Percentiles rank a stretch among this genome's conserved stretches.
Evolutionary conservation across 2,888 invertebrate species (phyloP).

Genomic region (Leptinotarsa juncta): DNA sequence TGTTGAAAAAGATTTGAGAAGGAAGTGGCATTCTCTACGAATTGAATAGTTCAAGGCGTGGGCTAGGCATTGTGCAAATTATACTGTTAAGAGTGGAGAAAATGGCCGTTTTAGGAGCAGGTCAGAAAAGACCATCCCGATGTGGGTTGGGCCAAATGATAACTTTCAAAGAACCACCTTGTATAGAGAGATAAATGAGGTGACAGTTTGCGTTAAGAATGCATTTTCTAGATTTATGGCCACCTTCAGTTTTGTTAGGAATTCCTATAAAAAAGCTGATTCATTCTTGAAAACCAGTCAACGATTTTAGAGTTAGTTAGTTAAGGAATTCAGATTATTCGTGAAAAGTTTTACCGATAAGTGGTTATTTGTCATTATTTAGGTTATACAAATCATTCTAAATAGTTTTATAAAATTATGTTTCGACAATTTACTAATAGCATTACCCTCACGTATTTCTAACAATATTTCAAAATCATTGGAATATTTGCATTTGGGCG

Average conservation of each 20-base stretch:
- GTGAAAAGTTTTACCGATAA: neutral
- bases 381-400: too few species aligned
- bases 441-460: too few species aligned
- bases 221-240: neutral
- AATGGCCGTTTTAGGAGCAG: neutral
- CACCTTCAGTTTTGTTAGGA: neutral
- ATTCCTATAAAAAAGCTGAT: neutral
- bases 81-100: neutral
- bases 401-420: too few species aligned
- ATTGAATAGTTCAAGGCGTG: neutral
- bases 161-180: neutral
- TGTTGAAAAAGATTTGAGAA: neutral
- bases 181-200: conserved; percentile 5
- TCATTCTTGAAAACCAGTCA: neutral
- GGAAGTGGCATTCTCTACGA: neutral
- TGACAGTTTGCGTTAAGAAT: neutral
- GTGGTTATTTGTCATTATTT: too few species aligned
- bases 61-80: neutral
- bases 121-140: conserved; percentile 5
- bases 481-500: too few species aligned
- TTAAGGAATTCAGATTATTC: too few species aligned
- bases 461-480: too few species aligned
- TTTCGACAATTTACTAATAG: too few species aligned
- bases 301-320: neutral
- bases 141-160: neutral